A percentile compares a stretch with the other conserved stretches of the same genome.
These are phyloP conservation scores for Zeugodacus cucurbitae DNA, from an alignment of 1,140 invertebrate species.

Conservation along the genomic window DNA sequence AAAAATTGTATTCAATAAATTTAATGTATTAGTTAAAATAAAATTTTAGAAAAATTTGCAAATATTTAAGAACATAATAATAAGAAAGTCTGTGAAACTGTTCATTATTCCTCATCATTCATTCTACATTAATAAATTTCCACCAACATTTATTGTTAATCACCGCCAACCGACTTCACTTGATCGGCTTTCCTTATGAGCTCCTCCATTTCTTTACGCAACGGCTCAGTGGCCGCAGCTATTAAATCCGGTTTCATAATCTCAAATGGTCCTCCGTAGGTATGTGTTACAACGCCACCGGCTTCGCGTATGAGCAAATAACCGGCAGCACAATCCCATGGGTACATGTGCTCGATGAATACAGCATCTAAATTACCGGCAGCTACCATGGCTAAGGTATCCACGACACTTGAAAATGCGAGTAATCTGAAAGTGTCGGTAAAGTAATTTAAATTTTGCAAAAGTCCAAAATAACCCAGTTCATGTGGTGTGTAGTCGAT, in stretches of 20 bases:
- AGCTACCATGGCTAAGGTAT: conserved; percentile 77
- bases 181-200: conserved; percentile 59
- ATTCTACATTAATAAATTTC: background rate
- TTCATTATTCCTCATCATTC: too few relatives aligned
- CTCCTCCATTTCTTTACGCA: conserved; percentile 56
- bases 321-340: conserved; percentile 81
- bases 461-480: too few relatives aligned
- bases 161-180: conserved; percentile 51
- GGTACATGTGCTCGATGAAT: conserved; percentile 76
- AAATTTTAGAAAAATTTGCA: too few relatives aligned
- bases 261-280: conserved; percentile 72
- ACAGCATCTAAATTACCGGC: conserved; percentile 79
- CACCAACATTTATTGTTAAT: conserved; percentile 41
- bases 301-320: conserved; percentile 80
- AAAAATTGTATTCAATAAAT: too few relatives aligned
- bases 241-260: conserved; percentile 75
- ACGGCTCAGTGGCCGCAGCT: conserved; percentile 69
- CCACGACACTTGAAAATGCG: conserved; percentile 59
- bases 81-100: background rate
- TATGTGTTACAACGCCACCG: conserved; percentile 71
- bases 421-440: conserved; percentile 50
- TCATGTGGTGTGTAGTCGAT: too few relatives aligned
- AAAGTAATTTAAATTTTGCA: background rate
- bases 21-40: too few relatives aligned
- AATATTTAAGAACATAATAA: background rate